phyloP scores from a whole-genome alignment of 2,113 vertebrate species.

The Myxocyprinus asiaticus region DNA sequence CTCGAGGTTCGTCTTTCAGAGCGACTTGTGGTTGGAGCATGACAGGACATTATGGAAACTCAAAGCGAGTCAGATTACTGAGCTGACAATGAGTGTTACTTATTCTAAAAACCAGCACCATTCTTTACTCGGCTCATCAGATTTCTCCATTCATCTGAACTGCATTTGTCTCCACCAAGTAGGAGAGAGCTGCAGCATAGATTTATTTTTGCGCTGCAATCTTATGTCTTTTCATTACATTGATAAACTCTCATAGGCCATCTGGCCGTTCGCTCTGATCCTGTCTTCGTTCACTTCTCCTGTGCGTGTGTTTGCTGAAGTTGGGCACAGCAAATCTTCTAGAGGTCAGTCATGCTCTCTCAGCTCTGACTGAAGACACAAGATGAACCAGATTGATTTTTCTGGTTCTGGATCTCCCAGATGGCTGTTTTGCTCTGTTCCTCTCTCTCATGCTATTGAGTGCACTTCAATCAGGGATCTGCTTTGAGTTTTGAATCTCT shows the following conservation, averaged over 20 bases:
- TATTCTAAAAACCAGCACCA: constrained; percentile 36
- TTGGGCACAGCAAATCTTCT: background rate
- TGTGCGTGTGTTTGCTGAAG: constrained; percentile 18
- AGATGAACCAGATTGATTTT: constrained; percentile 15
- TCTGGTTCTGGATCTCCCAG: background rate
- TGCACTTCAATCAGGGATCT: constrained; percentile 77
- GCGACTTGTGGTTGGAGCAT: background rate
- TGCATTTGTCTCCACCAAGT: no score
- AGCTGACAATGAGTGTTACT: background rate
- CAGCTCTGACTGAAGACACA: constrained; percentile 13
- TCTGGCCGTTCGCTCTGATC: background rate
- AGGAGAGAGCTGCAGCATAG: background rate
- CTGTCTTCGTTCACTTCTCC: background rate
- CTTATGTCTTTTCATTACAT: constrained; percentile 6
- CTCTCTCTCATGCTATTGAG: constrained; percentile 58
- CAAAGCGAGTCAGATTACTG: background rate
- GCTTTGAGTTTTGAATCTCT: constrained; percentile 58
- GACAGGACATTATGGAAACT: no score
- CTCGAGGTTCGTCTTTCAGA: background rate
- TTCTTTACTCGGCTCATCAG: constrained; percentile 20
- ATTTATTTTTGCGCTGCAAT: constrained; percentile 20
- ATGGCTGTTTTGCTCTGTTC: constrained; percentile 8
- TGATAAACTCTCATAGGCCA: constrained; percentile 1
- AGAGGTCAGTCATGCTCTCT: background rate
- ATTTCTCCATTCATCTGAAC: background rate